Conservation (phyloP, 2,888 invertebrate species). For the Parnassius mnemosyne region DNA sequence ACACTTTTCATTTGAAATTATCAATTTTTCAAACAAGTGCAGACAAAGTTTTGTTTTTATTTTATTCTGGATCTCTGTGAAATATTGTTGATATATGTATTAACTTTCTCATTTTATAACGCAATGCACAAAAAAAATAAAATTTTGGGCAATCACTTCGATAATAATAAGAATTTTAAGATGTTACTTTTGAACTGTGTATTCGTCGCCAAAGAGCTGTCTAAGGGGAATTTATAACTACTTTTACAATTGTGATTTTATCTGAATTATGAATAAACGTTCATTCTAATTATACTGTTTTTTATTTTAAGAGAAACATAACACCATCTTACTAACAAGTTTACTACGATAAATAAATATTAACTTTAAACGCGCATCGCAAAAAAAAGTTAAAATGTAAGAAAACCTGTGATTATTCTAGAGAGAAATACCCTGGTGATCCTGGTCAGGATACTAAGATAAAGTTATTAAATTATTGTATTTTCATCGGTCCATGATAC, state of each 20-base stretch:
- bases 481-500: too few relatives aligned
- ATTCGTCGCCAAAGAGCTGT: constrained; percentile 42
- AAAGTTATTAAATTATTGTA: too few relatives aligned
- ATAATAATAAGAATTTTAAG: constrained; percentile 32
- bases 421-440: too few relatives aligned
- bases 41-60: background rate
- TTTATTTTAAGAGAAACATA: background rate
- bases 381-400: too few relatives aligned
- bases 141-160: constrained; percentile 25
- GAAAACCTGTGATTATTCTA: too few relatives aligned
- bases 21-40: background rate
- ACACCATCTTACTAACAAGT: too few relatives aligned
- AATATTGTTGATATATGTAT: background rate
- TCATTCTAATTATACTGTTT: constrained; percentile 40
- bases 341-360: too few relatives aligned
- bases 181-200: constrained; percentile 34
- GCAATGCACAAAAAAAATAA: constrained; percentile 47
- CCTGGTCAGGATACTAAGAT: too few relatives aligned
- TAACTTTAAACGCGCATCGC: too few relatives aligned
- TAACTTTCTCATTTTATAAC: constrained; percentile 28
- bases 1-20: background rate
- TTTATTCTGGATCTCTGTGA: background rate
- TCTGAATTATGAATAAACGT: constrained; percentile 66
- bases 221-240: constrained; percentile 51
- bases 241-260: constrained; percentile 65